Evolutionary conservation across 2,113 vertebrate genomes (phyloP), one percentile per base, ranked within the genome.

Genomic region (Oryzias javanicus): DNA sequence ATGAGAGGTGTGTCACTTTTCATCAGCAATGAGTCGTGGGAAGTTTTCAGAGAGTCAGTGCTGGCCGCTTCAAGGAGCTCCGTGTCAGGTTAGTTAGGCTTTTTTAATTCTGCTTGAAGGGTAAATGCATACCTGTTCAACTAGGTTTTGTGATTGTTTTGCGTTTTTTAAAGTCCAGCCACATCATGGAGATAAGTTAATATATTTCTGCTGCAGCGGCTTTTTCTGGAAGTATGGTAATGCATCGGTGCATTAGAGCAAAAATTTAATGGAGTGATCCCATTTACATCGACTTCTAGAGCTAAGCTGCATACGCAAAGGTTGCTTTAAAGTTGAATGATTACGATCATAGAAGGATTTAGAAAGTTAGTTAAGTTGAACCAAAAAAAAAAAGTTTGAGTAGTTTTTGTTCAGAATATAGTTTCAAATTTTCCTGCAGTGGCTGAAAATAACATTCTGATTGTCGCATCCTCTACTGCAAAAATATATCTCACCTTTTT

Each of bases 1-100:
- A 24, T 6, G 16, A 56, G 25, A 19, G 17, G 17, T 15, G 14
- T 47, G 59, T 76, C 16, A 4, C 1, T 27, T 67, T 73, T 50
- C 64, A 55, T 58, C 42, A 13, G 19, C 46, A 52, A 10, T 42
- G 68, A 73, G 42, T 69, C 57, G 41, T 64, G 68, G 64, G 61
- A 56, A 63, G 1, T 49, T 70, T 64, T 44, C 5, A 22, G 49
- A 41, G 19, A 19, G 19, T 4, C 29, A 44, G 4, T 18, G 6
- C 16, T n/a, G 50, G 25, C 14, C 35, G 13, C 2, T 44, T 25
- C 20, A 19, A 42, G 13, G 10, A 14, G 15, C n/a, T 52, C 6
- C 24, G 1, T 51, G 18, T 22, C 5, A 20, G 53, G 22, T 46
- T 48, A 19, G 22, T 46, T 48, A 19, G 24, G 7, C 18, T 14